Evolutionary conservation across 2,888 invertebrate species (phyloP).

Genomic region (Platycnemis pennipes): DNA sequence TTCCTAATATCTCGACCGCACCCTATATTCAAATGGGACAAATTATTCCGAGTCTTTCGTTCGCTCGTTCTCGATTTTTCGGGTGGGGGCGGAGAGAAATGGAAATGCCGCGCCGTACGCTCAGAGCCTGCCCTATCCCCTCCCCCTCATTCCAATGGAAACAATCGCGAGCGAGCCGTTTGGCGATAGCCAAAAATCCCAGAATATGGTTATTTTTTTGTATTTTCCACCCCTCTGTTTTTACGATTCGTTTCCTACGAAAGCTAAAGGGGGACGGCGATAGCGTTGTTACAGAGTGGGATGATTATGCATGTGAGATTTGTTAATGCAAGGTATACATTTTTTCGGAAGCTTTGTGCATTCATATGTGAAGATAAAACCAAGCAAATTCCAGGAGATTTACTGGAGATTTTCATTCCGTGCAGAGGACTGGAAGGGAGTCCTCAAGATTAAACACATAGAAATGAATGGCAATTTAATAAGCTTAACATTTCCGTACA

Average conservation of each 20-base stretch:
- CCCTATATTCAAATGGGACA: not conserved
- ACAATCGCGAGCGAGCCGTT: not conserved
- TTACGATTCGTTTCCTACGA: not conserved
- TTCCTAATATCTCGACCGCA: not conserved
- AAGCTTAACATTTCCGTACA: no score
- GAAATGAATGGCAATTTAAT: not conserved
- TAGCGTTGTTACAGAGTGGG: not conserved
- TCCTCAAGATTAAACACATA: not conserved
- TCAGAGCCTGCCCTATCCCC: not conserved
- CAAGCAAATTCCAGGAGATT: not conserved
- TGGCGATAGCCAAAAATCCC: not conserved
- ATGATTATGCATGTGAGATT: not conserved
- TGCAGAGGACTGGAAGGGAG: not conserved
- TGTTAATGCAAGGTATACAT: not conserved
- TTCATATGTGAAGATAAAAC: not conserved
- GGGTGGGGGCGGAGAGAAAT: not conserved
- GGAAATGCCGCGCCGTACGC: not conserved
- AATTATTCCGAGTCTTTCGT: not conserved
- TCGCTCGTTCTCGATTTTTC: constrained; percentile 3
- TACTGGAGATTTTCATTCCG: not conserved
- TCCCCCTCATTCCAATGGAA: not conserved
- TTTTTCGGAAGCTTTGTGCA: not conserved
- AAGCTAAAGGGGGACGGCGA: not conserved
- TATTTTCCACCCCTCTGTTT: not conserved
- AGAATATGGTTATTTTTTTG: not conserved